Evolutionary conservation across 1,140 invertebrate genomes (phyloP), one percentile per base, ranked within the genome.

Genomic region (Matsumurasca onukii): DNA sequence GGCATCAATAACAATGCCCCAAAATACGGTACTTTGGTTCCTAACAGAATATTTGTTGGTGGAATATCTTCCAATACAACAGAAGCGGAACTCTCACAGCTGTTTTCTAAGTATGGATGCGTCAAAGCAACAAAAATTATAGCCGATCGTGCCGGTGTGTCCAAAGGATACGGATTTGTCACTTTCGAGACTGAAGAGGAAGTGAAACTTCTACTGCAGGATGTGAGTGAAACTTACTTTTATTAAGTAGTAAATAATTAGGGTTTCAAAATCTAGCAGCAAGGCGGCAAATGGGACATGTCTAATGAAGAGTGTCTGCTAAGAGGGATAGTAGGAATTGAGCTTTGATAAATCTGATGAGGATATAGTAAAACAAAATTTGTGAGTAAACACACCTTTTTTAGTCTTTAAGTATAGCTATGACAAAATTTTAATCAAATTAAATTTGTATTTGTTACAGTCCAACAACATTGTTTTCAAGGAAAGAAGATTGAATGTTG

Each of bases 41-140:
- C 95, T 69, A 97, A 96, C 81, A 86, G 95, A 76, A 93, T 98
- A 76, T 98, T 98, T 84, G 93, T 96, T 48, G 93, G 93, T 52
- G 94, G 94, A n/a, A 94, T 97, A 75, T 91, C 93, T 17, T 86
- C 91, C 65, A 91, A 86, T 68, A 94, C 91, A 48, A 93, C 91
- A 55, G 92, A 94, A 80, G 86, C 88, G 45, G 92, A 95, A 78
- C 78, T 95, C 70, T 86, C 88, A 78, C 88, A 91, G 75, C 85
- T 94, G 34, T 94, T 94, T 79, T 91, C 89, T 51, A 84, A 86
- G 31, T 97, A 95, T 80, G 95, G 95, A 15, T 91, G 91, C 57
- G 94, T 98, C 1, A 95, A 92, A 75, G 93, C 91, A 31, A 93
- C 93, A 30, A 97, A 98, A 82, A 97, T 98, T 71, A 97, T 98